Percentiles rank a stretch among this genome's conserved stretches.
phyloP scores from a whole-genome alignment of 2,888 invertebrate genomes.

The Melipona beecheii region DNA sequence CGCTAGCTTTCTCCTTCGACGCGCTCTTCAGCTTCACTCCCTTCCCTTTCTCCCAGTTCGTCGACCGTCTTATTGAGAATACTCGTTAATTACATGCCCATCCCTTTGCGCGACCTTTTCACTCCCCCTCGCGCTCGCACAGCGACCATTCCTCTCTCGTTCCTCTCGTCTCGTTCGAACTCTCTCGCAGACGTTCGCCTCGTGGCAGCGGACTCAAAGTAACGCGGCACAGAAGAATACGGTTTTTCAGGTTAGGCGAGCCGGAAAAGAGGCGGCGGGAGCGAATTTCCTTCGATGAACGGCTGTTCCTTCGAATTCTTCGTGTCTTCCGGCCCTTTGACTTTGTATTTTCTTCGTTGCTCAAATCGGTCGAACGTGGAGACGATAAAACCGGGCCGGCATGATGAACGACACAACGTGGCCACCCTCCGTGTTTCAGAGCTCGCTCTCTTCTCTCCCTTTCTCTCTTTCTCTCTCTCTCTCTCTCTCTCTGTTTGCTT shows the following conservation, averaged over 20 bases:
- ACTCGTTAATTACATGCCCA: slow-evolving; percentile 78
- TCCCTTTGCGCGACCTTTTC: slow-evolving; percentile 26
- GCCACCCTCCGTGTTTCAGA: background rate
- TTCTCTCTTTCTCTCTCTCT: background rate
- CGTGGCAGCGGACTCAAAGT: slow-evolving; percentile 54
- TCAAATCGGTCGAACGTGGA: slow-evolving; percentile 38
- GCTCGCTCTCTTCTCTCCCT: slow-evolving; percentile 2
- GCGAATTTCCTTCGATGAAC: slow-evolving; percentile 58
- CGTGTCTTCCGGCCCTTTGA: slow-evolving; percentile 53
- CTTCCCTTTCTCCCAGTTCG: slow-evolving; percentile 18
- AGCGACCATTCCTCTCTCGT: slow-evolving; percentile 32
- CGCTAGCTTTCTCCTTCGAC: slow-evolving; percentile 36
- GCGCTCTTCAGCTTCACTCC: slow-evolving; percentile 47
- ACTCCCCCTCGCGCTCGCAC: background rate
- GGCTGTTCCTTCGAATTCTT: slow-evolving; percentile 60
- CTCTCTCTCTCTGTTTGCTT: background rate
- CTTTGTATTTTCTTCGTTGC: slow-evolving; percentile 32
- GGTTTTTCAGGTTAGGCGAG: slow-evolving; percentile 70
- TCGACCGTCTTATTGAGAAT: slow-evolving; percentile 76
- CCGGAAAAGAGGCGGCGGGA: slow-evolving; percentile 64
- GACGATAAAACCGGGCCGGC: slow-evolving; percentile 37
- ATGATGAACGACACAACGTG: slow-evolving; percentile 38
- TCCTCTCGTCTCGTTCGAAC: slow-evolving; percentile 40
- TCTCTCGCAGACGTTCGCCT: slow-evolving; percentile 28
- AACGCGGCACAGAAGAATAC: slow-evolving; percentile 42